Evolutionary conservation across 1,140 invertebrate genomes (phyloP).

Genomic region (Pseudomyrmex flavicornis): DNA sequence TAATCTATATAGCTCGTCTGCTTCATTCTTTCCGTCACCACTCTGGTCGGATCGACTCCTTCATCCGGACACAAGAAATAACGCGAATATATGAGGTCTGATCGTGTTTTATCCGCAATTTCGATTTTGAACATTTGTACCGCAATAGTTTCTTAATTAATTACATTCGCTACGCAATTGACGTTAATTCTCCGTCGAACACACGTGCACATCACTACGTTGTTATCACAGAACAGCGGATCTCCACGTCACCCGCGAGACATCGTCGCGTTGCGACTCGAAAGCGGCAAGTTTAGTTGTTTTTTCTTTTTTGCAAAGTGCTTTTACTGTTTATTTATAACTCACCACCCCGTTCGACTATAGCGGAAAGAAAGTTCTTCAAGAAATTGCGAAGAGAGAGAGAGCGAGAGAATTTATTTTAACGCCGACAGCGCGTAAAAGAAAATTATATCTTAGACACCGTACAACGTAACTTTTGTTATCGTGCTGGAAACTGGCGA

Average conservation of each 20-base stretch:
- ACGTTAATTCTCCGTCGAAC: too few species aligned
- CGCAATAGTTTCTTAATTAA: too few species aligned
- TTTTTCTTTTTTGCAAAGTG: background rate
- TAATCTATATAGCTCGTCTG: slow-evolving; percentile 68
- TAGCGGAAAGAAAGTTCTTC: background rate
- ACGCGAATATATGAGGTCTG: slow-evolving; percentile 60
- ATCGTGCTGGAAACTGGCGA: slow-evolving; percentile 43
- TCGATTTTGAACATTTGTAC: too few species aligned
- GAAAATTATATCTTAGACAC: slow-evolving; percentile 36
- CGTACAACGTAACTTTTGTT: slow-evolving; percentile 36
- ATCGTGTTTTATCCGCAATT: background rate
- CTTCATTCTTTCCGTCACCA: slow-evolving; percentile 26
- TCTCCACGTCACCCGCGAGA: too few species aligned
- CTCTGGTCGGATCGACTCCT: slow-evolving; percentile 3
- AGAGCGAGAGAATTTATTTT: slow-evolving; percentile 4
- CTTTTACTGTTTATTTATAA: slow-evolving; percentile 1
- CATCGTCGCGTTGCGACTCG: too few species aligned
- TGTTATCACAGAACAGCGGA: too few species aligned
- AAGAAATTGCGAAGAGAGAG: slow-evolving; percentile 7
- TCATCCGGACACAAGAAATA: slow-evolving; percentile 65
- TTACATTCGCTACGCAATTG: too few species aligned
- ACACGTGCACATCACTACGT: too few species aligned
- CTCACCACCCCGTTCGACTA: background rate
- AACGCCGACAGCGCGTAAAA: background rate
- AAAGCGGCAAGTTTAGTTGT: too few species aligned